Evolutionary conservation across 1,140 invertebrate species (phyloP), one percentile per base, ranked within the genome.

Genomic region (Drosophila mojavensis): DNA sequence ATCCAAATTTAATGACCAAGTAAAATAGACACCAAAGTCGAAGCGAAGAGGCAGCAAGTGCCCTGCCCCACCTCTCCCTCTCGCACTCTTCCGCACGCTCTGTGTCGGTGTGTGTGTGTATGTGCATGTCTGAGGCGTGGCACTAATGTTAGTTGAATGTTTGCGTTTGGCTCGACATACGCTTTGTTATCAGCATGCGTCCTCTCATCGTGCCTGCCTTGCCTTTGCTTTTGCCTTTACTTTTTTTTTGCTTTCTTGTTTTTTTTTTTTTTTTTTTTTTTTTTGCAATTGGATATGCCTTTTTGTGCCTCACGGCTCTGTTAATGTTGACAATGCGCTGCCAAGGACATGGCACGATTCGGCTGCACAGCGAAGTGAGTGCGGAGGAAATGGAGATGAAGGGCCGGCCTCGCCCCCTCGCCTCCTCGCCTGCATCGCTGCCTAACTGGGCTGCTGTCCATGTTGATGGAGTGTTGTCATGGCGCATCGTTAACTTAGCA

Each of bases 1-100:
- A 88, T 89, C 84, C 80, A 88, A 88, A 88, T 88, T 89, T 88
- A 88, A 88, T 88, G 83, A 88, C 83, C 84, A 89, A 83, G 84
- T 88, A 89, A 88, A 88, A 80, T 89, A 89, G 83, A 89, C 84
- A 88, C 79, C 75, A 77, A 61, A 83, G 39, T 51, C 70, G 61
- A 80, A 11, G 56, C 41, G 53, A 73, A 48, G 33, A 60, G 82
- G 78, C 70, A 68, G 30, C 64, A 68, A 55, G 15, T 36, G 30
- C 53, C 53, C 4, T 9, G 9, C 17, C 51, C 39, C 26, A 1
- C 15, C 11, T n/a, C 51, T 33, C 11, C 28, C 51, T 33, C 17
- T n/a, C 11, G 1, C 9, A 28, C 11, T 15, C 36, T 24, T 24
- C 11, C 36, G 6, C 33, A 2, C 7, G 10, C 50, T 39, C 24